Evolutionary conservation across 35 echinoderm and acorn worm genomes (phyloP).

Genomic region (Diadema setosum): DNA sequence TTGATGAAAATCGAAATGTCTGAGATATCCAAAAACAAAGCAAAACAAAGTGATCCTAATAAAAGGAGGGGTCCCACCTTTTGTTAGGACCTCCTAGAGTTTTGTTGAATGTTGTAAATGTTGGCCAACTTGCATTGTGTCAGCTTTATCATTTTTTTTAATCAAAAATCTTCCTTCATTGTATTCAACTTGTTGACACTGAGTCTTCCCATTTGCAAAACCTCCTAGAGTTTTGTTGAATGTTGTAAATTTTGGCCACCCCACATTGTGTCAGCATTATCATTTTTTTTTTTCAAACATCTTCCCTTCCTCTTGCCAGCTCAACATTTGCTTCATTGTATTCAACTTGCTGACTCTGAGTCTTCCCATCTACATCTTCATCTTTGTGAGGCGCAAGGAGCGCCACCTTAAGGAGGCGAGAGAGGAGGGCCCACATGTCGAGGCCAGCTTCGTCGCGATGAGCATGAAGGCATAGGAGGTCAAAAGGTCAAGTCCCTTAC

Average conservation of each 20-base stretch:
- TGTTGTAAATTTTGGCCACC: no score
- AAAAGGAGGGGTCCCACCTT: neutral
- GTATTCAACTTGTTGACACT: constrained; percentile 19
- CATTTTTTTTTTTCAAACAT: neutral
- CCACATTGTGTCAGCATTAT: neutral
- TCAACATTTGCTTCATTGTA: constrained; percentile 32
- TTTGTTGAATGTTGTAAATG: no score
- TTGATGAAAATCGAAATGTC: no score
- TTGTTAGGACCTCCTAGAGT: neutral
- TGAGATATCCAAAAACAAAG: no score
- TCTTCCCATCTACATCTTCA: constrained; percentile 25
- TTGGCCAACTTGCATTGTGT: neutral
- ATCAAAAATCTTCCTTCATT: neutral
- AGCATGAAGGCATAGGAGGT: no score
- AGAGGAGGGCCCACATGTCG: neutral
- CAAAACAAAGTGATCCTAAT: no score
- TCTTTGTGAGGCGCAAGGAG: neutral
- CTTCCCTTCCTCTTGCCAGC: constrained; percentile 1
- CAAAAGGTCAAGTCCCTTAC: no score
- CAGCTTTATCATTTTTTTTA: neutral
- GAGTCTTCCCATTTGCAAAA: neutral
- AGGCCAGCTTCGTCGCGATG: no score
- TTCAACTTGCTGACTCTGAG: constrained; percentile 20
- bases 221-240: neutral
- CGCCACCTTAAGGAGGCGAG: neutral